Conservation (phyloP, 2,797 vertebrate genomes). For the Merluccius polli region DNA sequence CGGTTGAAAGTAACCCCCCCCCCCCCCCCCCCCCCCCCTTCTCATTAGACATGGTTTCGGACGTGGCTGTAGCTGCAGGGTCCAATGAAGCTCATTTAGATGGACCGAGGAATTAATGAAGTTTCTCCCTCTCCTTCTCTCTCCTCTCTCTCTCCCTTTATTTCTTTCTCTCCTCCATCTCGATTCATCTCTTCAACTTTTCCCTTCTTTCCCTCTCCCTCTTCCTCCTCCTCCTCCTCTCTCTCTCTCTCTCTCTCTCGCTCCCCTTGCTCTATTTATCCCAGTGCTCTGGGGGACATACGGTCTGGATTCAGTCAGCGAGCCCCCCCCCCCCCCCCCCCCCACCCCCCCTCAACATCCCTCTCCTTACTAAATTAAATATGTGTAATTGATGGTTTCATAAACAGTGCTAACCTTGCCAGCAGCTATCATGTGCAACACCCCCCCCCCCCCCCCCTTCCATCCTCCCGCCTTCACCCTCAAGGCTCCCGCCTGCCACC, state of each 20-base stretch:
- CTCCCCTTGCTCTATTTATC: slow-evolving; percentile 78
- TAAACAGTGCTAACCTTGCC: slow-evolving; percentile 80
- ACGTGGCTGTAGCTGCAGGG: slow-evolving; percentile 64
- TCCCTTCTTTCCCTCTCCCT: slow-evolving; percentile 30
- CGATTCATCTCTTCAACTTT: slow-evolving; percentile 32
- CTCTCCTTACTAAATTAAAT: slow-evolving; percentile 76
- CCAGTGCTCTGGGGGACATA: slow-evolving; percentile 75
- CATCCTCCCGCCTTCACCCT: no score
- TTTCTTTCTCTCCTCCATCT: slow-evolving; percentile 22
- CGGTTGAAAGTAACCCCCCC: neutral
- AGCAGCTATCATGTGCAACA: slow-evolving; percentile 52
- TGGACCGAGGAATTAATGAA: slow-evolving; percentile 69
- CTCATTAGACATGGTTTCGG: slow-evolving; percentile 66
- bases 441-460: slow-evolving; percentile 22
- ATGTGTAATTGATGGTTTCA: slow-evolving; percentile 79
- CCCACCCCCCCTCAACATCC: slow-evolving; percentile 38
- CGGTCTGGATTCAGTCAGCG: slow-evolving; percentile 73
- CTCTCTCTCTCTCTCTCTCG: slow-evolving; percentile 43
- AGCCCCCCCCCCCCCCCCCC: slow-evolving; percentile 36
- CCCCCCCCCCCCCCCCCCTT: slow-evolving; percentile 29
- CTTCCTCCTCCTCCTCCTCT: slow-evolving; percentile 15
- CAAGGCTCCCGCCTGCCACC: no score
- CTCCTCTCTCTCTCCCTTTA: slow-evolving; percentile 29
- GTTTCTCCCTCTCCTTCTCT: slow-evolving; percentile 33
- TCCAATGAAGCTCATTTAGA: slow-evolving; percentile 68